phyloP scores from a whole-genome alignment of 1,140 invertebrate genomes.

The Aphis craccivora region DNA sequence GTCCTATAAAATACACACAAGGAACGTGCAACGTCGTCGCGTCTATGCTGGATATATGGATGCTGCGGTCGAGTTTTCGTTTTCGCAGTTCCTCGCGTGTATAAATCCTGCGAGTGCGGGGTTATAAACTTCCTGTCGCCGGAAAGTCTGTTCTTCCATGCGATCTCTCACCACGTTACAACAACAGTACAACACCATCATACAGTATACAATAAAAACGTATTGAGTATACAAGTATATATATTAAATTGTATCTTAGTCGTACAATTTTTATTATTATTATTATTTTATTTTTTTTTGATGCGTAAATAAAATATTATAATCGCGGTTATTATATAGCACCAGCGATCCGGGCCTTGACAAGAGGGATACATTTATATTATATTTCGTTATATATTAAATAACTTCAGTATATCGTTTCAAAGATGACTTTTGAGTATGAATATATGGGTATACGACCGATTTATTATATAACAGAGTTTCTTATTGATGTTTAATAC shows the following conservation, averaged over 20 bases:
- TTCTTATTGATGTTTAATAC: slow-evolving; percentile 5
- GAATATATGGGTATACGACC: neutral
- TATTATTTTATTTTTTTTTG: neutral
- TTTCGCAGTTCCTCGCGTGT: neutral
- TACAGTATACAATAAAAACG: neutral
- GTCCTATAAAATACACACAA: slow-evolving; percentile 13
- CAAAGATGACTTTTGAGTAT: neutral
- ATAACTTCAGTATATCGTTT: neutral
- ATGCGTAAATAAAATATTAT: neutral
- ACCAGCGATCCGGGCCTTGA: neutral
- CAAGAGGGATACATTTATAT: neutral
- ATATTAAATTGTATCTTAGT: neutral
- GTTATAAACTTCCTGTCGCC: slow-evolving; percentile 3
- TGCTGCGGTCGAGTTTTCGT: slow-evolving; percentile 25
- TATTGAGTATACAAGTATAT: neutral
- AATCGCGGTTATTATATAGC: neutral
- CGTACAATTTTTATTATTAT: neutral
- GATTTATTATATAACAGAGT: neutral
- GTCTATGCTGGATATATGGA: neutral
- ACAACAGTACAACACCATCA: neutral
- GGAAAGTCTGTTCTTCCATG: neutral
- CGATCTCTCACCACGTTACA: neutral
- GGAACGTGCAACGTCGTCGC: slow-evolving; percentile 44
- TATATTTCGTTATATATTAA: neutral
- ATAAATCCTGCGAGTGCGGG: neutral